A percentile compares a stretch with the other conserved stretches of the same genome.
These are phyloP conservation scores for Tragelaphus strepsiceros DNA, from an alignment of 2,113 vertebrate genomes.

Conservation along the genomic window DNA sequence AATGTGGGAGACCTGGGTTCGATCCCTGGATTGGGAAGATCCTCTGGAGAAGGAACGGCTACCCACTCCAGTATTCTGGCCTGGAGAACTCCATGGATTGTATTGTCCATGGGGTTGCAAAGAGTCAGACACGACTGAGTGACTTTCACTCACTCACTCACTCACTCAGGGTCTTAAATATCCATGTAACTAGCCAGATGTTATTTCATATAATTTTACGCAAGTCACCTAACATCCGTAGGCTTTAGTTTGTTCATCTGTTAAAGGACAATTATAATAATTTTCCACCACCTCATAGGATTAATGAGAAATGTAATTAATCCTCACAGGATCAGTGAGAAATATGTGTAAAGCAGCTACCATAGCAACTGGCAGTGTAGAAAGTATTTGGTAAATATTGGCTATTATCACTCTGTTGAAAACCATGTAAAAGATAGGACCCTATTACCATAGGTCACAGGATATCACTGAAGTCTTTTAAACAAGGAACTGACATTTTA, in stretches of 20 bases:
- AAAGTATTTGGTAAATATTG: not conserved
- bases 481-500: constrained; percentile 5
- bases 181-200: not conserved
- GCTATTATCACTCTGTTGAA: not conserved
- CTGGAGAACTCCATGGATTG: not conserved
- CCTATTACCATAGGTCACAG: not conserved
- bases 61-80: not conserved
- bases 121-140: not conserved
- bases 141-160: not conserved
- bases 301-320: not conserved
- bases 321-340: not conserved
- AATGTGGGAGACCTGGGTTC: not conserved
- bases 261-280: not conserved
- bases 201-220: not conserved
- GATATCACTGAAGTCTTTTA: not conserved
- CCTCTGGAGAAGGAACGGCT: not conserved
- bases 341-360: not conserved
- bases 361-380: not conserved
- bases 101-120: not conserved
- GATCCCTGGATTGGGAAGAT: not conserved
- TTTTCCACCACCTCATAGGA: not conserved
- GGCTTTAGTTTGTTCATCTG: not conserved
- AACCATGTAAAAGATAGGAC: not conserved
- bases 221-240: not conserved
- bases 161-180: constrained; percentile 2